These are phyloP conservation scores for Cerastis rubricosa DNA, from an alignment of 2,888 invertebrate species.

Conservation along the genomic window DNA sequence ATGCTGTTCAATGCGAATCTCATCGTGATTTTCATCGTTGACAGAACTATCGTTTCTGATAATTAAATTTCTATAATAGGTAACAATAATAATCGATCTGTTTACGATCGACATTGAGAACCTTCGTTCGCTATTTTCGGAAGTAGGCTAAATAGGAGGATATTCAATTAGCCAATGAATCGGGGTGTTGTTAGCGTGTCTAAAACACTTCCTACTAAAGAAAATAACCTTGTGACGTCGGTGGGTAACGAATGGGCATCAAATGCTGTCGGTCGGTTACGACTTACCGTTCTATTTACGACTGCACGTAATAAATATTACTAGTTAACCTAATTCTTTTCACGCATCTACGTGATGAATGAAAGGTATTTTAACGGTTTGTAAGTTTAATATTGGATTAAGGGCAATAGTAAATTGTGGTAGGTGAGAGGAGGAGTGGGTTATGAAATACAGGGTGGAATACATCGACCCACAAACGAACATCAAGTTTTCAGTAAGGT, in stretches of 20 bases:
- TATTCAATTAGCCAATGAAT: conserved; percentile 47
- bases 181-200: conserved; percentile 38
- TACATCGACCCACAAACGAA: too few species aligned
- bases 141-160: conserved; percentile 32
- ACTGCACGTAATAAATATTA: conserved; percentile 58
- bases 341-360: conserved; percentile 37
- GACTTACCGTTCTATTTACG: conserved; percentile 48
- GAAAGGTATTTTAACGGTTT: conserved; percentile 31
- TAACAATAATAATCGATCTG: neutral
- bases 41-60: neutral
- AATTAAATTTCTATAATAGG: neutral
- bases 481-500: too few species aligned
- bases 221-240: conserved; percentile 51
- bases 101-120: neutral
- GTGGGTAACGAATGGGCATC: conserved; percentile 41
- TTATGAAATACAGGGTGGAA: neutral
- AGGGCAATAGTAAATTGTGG: neutral
- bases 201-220: conserved; percentile 51
- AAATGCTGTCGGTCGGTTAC: conserved; percentile 46
- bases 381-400: conserved; percentile 29
- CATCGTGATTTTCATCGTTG: neutral
- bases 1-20: neutral
- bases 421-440: neutral
- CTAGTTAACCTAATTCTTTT: conserved; percentile 59
- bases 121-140: conserved; percentile 4